These are phyloP conservation scores for Steinernema khuongi DNA, from an alignment of 1,140 invertebrate species.

Conservation along the genomic window DNA sequence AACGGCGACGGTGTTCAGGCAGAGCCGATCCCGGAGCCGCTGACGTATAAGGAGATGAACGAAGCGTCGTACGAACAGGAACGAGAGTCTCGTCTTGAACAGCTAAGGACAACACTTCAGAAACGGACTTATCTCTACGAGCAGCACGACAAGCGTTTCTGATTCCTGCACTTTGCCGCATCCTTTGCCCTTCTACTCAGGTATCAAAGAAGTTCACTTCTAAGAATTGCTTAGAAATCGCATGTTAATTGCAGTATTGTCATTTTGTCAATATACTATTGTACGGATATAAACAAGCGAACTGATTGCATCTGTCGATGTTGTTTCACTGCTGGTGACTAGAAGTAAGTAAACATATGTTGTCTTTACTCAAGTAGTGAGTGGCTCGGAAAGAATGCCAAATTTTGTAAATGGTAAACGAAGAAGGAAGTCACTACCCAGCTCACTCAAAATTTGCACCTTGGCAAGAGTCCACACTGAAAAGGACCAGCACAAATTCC, in stretches of 20 bases:
- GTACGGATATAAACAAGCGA: no score
- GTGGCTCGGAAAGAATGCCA: no score
- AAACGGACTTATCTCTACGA: conserved; percentile 4
- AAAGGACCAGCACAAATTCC: no score
- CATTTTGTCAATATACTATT: no score
- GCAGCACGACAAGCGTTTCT: not conserved
- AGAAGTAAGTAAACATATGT: no score
- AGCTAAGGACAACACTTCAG: not conserved
- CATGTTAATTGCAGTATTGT: not conserved
- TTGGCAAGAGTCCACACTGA: no score
- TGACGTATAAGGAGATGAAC: conserved; percentile 7
- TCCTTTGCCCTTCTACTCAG: not conserved
- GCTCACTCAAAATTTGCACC: no score
- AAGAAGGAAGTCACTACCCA: no score
- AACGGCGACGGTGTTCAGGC: not conserved
- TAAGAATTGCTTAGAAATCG: not conserved
- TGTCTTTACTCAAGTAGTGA: no score
- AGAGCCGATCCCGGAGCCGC: not conserved
- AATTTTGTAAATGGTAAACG: no score
- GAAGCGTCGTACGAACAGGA: not conserved
- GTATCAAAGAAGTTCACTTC: not conserved
- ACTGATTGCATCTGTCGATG: no score
- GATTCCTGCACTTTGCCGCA: not conserved
- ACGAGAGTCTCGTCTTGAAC: not conserved
- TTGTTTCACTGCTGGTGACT: no score